Evolutionary conservation across 2,888 invertebrate genomes (phyloP).

Genomic region (Theodoxus fluviatilis): DNA sequence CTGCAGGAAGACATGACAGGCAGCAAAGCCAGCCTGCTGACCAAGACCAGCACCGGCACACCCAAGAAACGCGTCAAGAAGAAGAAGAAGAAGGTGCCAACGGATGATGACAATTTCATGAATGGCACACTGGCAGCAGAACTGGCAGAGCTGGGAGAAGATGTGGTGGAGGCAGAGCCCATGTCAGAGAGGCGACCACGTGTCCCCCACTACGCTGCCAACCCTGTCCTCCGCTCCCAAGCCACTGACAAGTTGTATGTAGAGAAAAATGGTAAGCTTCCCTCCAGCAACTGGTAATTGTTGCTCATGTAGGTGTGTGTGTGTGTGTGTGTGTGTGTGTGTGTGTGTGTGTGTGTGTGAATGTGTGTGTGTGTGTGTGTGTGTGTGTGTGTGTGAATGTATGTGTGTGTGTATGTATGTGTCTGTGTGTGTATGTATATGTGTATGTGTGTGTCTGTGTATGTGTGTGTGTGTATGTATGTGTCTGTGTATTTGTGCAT

Average conservation of each 20-base stretch:
- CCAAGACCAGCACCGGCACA: slow-evolving; percentile 43
- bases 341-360: too few relatives aligned
- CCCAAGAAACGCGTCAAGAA: slow-evolving; percentile 40
- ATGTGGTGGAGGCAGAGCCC: slow-evolving; percentile 38
- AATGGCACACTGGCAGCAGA: slow-evolving; percentile 49
- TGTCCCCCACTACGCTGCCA: slow-evolving; percentile 38
- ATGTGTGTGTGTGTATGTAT: too few relatives aligned
- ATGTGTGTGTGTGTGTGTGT: too few relatives aligned
- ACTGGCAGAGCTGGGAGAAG: slow-evolving; percentile 48
- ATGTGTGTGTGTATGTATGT: too few relatives aligned
- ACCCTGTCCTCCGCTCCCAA: slow-evolving; percentile 44
- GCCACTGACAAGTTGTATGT: slow-evolving; percentile 55
- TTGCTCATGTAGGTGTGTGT: background rate
- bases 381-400: too few relatives aligned
- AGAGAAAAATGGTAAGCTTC: slow-evolving; percentile 50
- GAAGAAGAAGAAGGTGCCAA: slow-evolving; percentile 45
- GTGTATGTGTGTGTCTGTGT: too few relatives aligned
- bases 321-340: too few relatives aligned
- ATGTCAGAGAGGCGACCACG: slow-evolving; percentile 18
- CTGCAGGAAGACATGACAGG: too few relatives aligned
- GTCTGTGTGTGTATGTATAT: too few relatives aligned
- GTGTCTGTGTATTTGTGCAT: too few relatives aligned
- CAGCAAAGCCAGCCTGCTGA: slow-evolving; percentile 53
- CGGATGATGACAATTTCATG: slow-evolving; percentile 41
- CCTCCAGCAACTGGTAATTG: background rate